Percentiles rank a stretch among this genome's conserved stretches.
These are phyloP conservation scores for Drosophila mimica DNA, from an alignment of 2,888 invertebrate genomes.

Conservation along the genomic window DNA sequence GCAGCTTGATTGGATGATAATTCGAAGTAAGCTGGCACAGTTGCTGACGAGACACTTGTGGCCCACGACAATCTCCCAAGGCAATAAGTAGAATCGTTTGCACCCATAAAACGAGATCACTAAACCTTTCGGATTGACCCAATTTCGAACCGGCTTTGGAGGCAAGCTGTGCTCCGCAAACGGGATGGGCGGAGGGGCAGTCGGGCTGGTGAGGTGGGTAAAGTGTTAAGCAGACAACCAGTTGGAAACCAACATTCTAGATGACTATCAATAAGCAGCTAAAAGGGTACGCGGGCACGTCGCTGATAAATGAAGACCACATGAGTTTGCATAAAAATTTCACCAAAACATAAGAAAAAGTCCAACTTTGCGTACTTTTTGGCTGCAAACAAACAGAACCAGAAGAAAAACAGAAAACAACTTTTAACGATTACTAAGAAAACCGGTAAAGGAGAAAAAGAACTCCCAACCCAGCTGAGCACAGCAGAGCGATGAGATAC, in stretches of 20 bases:
- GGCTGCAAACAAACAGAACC: slow-evolving; percentile 49
- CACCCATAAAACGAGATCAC: slow-evolving; percentile 70
- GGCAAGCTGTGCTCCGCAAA: not conserved
- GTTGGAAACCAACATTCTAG: slow-evolving; percentile 69
- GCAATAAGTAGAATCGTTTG: slow-evolving; percentile 41
- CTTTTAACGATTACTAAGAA: slow-evolving; percentile 55
- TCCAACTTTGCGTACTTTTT: slow-evolving; percentile 63
- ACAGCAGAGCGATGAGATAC: slow-evolving; percentile 28
- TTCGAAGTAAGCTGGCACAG: slow-evolving; percentile 13
- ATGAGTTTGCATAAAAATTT: slow-evolving; percentile 76
- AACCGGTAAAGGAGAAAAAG: slow-evolving; percentile 70
- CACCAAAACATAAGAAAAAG: slow-evolving; percentile 50
- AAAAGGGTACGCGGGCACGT: slow-evolving; percentile 41
- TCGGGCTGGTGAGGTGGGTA: slow-evolving; percentile 15
- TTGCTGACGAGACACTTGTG: slow-evolving; percentile 12
- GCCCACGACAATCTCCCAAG: slow-evolving; percentile 26
- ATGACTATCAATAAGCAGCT: slow-evolving; percentile 35
- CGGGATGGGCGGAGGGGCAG: slow-evolving; percentile 19
- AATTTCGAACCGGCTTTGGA: slow-evolving; percentile 72
- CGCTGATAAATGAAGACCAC: slow-evolving; percentile 54
- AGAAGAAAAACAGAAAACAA: slow-evolving; percentile 18
- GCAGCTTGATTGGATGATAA: slow-evolving; percentile 54
- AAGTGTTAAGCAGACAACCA: slow-evolving; percentile 73
- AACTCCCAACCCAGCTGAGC: slow-evolving; percentile 46
- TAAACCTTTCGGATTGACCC: slow-evolving; percentile 78